These are phyloP conservation scores for Gobiocypris rarus DNA, from an alignment of 2,113 vertebrate species.

Conservation along the genomic window DNA sequence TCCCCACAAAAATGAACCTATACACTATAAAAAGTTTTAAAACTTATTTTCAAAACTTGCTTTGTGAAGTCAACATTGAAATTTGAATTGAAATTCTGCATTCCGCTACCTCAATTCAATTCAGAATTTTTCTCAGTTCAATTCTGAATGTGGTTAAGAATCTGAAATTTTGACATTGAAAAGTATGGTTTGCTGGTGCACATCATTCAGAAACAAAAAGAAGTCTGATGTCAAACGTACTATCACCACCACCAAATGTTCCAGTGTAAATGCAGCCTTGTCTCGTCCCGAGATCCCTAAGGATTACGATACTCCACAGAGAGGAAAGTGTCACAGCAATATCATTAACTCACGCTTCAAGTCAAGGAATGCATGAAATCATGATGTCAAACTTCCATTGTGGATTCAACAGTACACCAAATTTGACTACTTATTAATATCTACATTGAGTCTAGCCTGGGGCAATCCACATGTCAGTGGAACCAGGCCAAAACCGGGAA, in stretches of 20 bases:
- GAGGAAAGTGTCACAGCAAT: background rate
- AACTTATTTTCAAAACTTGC: background rate
- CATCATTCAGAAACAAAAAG: background rate
- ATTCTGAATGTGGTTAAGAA: background rate
- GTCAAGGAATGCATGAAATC: slow-evolving; percentile 22
- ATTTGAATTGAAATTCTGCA: background rate
- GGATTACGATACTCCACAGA: slow-evolving; percentile 10
- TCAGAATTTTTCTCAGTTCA: background rate
- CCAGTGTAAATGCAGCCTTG: background rate
- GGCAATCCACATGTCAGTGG: background rate
- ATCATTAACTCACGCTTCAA: slow-evolving; percentile 9
- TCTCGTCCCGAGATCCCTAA: background rate
- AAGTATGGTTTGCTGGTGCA: background rate
- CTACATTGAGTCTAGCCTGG: background rate
- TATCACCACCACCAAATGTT: background rate
- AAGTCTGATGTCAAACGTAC: background rate
- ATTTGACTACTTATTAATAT: background rate
- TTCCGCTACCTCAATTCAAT: background rate
- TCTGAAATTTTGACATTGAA: background rate
- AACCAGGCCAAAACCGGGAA: background rate
- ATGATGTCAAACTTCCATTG: background rate
- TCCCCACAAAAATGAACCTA: no score
- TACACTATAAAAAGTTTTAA: background rate
- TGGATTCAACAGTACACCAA: slow-evolving; percentile 1
- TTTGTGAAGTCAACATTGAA: background rate